Base-by-base conservation (phyloP, 2,113 vertebrate genomes). In the Brienomyrus brachyistius region DNA sequence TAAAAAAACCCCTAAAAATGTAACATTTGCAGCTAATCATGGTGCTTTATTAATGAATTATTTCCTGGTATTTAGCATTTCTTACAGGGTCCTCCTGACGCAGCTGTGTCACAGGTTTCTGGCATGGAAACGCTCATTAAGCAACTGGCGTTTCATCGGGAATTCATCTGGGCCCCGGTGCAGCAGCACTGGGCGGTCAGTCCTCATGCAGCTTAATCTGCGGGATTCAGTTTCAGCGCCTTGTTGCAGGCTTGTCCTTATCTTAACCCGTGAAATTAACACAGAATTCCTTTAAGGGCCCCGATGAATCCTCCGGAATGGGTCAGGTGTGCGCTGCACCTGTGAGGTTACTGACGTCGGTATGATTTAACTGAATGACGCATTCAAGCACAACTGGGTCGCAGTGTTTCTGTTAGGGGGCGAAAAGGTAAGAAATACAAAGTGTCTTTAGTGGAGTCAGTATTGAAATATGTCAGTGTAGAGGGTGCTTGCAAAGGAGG, bases 131-230 rank as follows among this genome's bases (percentile, higher is more conserved):
- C 23, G 35, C 35, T 83, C 31, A 48, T 52, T 21, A 89, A 52
- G 31, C 89, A 80, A 91, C 92, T 94, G 89, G 92, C 87, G 92
- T 93, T 94, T 94, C 91, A 90, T 90, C 90, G 86, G 91, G 88
- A 89, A 90, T 59, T 52, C 4, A 48, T 90, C 82, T 59, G 47
- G 88, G 92, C 91, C 35, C 40, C 1, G 90, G 87, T 89, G 31
- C 91, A 90, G 89, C 91, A 17, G 10, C 15, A 9, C 92, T 66
- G 8, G 31, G 62, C 91, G 89, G 90, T 92, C 92, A 94, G 93
- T 40, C 91, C 87, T 90, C 93, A 91, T 92, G 0, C 90, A 91
- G 91, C 88, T 91, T 95, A 87, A 40, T 87, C 50, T 56, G 27
- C 0, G 0, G 8, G 48, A 93, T 93, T 92, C 91, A 1, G 87